Evolutionary conservation across 2,113 vertebrate species (phyloP), one percentile per base, ranked within the genome.

Genomic region (Hylia prasina): DNA sequence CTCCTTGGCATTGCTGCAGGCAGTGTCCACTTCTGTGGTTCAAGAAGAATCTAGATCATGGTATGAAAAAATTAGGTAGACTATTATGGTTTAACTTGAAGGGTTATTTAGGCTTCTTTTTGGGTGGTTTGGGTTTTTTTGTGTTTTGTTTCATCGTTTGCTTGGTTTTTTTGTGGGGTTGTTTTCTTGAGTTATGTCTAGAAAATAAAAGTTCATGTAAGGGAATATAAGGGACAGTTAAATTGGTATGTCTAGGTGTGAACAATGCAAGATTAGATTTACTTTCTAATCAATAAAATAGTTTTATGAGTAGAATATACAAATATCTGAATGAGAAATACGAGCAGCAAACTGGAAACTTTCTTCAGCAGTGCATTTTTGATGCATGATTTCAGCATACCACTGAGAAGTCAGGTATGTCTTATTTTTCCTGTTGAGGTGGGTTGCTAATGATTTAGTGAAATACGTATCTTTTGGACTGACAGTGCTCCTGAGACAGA

Each of bases 401-500:
- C 7, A 24, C 37, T 69, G 33, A 83, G 30, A 81, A 81, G 42
- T 33, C 37, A 60, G 19, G 8, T 73, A 44, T 50, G 25, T 69
- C 42, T 75, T 80, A 30, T 61, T 94, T 92, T 79, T 35, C 42
- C 25, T 83, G 81, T 93, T 81, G 48, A 81, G 40, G 12, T 87
- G 54, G 45, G 22, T 81, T 90, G 77, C 37, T 96, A 60, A 84
- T 94, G 65, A 27, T 78, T 96, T 86, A 84, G 24, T 89, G 77
- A 96, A 97, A 96, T 78, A 35, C 45, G 2, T 93, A 50, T 82
- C 68, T 90, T 87, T 93, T 85, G 51, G 82, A 71, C 64, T 94
- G 91, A 93, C 77, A 73, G 53, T 82, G 61, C 42, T 90, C 61
- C 57, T 82, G 75, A 97, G 78, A 87, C 76, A 97, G 95, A 98